phyloP scores from a whole-genome alignment of 2,113 vertebrate species.

The Apistogramma diplotaenia region DNA sequence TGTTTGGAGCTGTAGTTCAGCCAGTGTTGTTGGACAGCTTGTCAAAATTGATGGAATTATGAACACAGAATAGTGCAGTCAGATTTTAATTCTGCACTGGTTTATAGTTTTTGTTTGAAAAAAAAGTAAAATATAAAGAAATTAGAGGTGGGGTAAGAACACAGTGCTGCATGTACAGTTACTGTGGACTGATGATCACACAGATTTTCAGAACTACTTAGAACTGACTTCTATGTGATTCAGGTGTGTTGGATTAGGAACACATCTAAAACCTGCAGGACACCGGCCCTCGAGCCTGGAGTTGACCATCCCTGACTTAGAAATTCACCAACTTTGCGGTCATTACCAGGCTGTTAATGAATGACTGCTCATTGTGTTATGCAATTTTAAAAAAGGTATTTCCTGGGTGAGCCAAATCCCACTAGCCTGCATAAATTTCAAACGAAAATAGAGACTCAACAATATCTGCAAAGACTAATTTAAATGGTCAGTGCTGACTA shows the following conservation, averaged over 20 bases:
- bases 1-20: too few species aligned
- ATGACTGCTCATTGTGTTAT: neutral
- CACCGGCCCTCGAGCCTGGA: too few species aligned
- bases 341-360: neutral
- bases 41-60: too few species aligned
- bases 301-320: too few species aligned
- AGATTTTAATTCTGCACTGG: too few species aligned
- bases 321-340: neutral
- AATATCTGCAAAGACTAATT: rapidly evolving
- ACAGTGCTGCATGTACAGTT: neutral
- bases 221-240: too few species aligned
- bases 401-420: neutral
- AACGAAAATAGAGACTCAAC: neutral
- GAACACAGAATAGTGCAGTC: neutral
- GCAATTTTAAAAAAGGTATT: neutral
- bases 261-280: too few species aligned
- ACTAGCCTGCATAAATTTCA: neutral
- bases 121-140: neutral
- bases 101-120: too few species aligned
- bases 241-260: too few species aligned
- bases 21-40: too few species aligned
- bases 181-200: neutral
- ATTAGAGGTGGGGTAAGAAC: neutral
- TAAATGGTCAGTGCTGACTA: neutral
- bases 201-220: neutral